These are phyloP conservation scores for Tachyglossus aculeatus DNA, from an alignment of 2,797 vertebrate species.

Conservation along the genomic window DNA sequence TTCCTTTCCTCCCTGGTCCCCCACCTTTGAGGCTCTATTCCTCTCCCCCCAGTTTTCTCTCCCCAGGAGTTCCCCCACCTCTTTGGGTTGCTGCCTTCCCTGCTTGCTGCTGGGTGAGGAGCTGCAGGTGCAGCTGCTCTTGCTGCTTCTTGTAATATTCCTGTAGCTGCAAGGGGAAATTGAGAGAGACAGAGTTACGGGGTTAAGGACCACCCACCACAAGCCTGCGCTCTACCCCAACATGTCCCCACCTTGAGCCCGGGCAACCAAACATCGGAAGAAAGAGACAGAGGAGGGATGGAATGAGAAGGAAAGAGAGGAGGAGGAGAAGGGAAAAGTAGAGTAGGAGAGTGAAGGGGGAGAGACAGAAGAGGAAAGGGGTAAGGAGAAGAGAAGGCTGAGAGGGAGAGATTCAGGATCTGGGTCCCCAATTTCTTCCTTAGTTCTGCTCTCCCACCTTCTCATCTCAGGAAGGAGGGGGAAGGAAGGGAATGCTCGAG, in stretches of 20 bases:
- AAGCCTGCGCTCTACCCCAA: conserved; percentile 66
- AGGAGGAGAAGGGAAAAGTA: not conserved
- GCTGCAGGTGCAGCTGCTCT: conserved; percentile 97
- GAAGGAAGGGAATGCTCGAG: too few relatives aligned
- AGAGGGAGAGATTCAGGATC: too few relatives aligned
- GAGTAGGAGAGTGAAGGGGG: not conserved
- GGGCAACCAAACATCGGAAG: not conserved
- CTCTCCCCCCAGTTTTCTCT: accelerated
- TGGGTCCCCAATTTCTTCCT: too few relatives aligned
- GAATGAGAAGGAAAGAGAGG: not conserved
- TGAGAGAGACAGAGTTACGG: conserved; percentile 54
- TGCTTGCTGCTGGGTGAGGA: conserved; percentile 91
- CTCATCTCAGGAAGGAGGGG: too few relatives aligned
- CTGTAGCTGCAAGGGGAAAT: conserved; percentile 82
- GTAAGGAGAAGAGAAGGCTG: too few relatives aligned
- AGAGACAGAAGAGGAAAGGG: too few relatives aligned
- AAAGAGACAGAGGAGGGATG: not conserved
- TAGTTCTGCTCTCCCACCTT: too few relatives aligned
- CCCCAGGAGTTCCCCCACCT: conserved; percentile 79
- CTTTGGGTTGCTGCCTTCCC: conserved; percentile 89
- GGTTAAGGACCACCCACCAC: conserved; percentile 62
- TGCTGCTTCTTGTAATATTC: conserved; percentile 99
- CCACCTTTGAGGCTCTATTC: not conserved
- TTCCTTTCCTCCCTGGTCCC: not conserved
- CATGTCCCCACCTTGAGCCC: not conserved